Percentiles rank a stretch among this genome's conserved stretches.
These are phyloP conservation scores for Drosophila sechellia DNA, from an alignment of 1,140 invertebrate species.

Conservation along the genomic window DNA sequence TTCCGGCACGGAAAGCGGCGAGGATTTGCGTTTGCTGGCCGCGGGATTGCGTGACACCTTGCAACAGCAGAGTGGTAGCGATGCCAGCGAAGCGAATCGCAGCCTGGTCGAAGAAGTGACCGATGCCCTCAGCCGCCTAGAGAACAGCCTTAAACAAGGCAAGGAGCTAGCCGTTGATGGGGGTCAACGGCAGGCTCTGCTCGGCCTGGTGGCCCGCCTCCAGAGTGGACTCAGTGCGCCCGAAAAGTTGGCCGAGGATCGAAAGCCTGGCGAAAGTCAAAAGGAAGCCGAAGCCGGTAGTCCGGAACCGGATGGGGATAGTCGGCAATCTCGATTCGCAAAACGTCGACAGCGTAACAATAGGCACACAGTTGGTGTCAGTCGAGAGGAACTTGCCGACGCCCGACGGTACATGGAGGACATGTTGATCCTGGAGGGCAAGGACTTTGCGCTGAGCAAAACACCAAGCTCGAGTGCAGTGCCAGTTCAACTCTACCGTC, in stretches of 20 bases:
- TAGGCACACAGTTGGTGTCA: constrained; percentile 92
- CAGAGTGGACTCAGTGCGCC: constrained; percentile 88
- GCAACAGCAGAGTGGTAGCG: constrained; percentile 61
- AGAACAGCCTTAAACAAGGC: constrained; percentile 88
- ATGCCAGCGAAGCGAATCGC: constrained; percentile 60
- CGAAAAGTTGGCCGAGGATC: constrained; percentile 78
- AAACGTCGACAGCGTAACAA: constrained; percentile 85
- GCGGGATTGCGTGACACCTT: constrained; percentile 78
- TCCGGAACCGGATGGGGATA: constrained; percentile 32
- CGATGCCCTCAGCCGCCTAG: constrained; percentile 89
- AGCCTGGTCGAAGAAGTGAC: constrained; percentile 91
- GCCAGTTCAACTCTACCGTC: constrained; percentile 78
- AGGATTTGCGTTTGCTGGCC: constrained; percentile 86
- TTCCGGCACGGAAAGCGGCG: constrained; percentile 89
- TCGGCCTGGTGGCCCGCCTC: constrained; percentile 90
- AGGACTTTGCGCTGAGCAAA: constrained; percentile 71
- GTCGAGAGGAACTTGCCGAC: constrained; percentile 90
- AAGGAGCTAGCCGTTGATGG: constrained; percentile 85
- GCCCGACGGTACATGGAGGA: constrained; percentile 90
- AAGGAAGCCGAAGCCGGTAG: constrained; percentile 24
- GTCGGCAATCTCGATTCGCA: constrained; percentile 78
- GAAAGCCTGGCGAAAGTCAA: constrained; percentile 17
- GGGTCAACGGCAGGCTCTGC: constrained; percentile 87
- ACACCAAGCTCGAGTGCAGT: constrained; percentile 71
- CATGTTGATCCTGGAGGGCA: constrained; percentile 85